A percentile compares a stretch with the other conserved stretches of the same genome.
phyloP scores from a whole-genome alignment of 92 coral and sea anemone species.

The Meandrina meandrites region DNA sequence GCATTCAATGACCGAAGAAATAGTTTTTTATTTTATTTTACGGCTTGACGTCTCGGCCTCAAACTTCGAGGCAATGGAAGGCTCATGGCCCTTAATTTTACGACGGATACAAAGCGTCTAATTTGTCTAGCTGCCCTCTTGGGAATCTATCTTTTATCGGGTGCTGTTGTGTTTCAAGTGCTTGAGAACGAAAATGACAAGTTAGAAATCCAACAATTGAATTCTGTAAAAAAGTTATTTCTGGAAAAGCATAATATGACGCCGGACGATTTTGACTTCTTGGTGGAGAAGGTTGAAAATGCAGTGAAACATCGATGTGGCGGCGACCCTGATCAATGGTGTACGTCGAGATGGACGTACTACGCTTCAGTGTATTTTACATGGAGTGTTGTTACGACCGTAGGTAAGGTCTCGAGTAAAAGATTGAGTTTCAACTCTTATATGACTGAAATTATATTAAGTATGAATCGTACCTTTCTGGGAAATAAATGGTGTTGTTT shows the following conservation, averaged over 20 bases:
- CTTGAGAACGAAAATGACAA: constrained; percentile 88
- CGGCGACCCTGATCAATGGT: constrained; percentile 84
- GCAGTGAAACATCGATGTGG: constrained; percentile 90
- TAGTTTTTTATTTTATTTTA: neutral
- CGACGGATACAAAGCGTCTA: constrained; percentile 82
- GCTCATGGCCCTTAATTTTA: constrained; percentile 74
- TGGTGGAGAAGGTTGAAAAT: constrained; percentile 75
- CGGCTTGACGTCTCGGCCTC: neutral
- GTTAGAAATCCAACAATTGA: constrained; percentile 63
- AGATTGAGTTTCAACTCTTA: no score
- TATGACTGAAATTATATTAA: no score
- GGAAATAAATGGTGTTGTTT: neutral
- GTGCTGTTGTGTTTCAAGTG: constrained; percentile 96
- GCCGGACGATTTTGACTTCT: constrained; percentile 72
- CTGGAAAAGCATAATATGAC: constrained; percentile 76
- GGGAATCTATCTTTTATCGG: constrained; percentile 87
- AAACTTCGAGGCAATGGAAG: constrained; percentile 71
- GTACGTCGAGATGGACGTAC: constrained; percentile 89
- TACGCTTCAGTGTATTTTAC: constrained; percentile 97
- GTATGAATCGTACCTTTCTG: neutral
- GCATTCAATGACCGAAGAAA: constrained; percentile 1
- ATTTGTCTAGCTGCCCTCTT: constrained; percentile 69
- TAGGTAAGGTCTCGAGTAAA: constrained; percentile 71
- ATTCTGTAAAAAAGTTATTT: constrained; percentile 63
- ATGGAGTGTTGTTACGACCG: constrained; percentile 97